Conservation (phyloP, 2,113 vertebrate genomes). For the Grammomys dolichurus region DNA sequence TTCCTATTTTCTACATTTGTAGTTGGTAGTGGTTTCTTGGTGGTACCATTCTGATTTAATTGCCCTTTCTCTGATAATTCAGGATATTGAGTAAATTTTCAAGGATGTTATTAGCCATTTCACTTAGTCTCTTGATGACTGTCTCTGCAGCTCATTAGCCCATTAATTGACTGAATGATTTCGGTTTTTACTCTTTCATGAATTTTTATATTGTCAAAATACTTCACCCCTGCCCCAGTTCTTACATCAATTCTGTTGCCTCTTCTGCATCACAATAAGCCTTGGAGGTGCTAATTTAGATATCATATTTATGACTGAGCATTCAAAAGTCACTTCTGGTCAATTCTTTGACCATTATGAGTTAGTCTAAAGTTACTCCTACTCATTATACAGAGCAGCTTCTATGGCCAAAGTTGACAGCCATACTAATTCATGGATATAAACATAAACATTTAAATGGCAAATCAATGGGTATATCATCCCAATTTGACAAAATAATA, state of each 20-base stretch:
- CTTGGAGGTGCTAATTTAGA: no score
- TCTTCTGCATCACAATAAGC: background rate
- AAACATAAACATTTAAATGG: background rate
- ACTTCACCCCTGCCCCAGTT: background rate
- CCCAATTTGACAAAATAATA: background rate
- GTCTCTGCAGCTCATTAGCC: background rate
- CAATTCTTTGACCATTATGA: background rate
- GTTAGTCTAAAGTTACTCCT: background rate
- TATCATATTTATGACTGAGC: background rate
- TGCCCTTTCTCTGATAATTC: background rate
- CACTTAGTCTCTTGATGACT: background rate
- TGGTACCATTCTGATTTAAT: background rate
- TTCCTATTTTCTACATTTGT: background rate
- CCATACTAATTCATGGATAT: no score
- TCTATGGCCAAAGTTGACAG: background rate
- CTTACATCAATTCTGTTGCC: background rate
- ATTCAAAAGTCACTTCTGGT: background rate
- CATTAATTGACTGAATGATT: background rate
- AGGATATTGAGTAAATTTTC: background rate
- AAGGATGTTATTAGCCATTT: background rate
- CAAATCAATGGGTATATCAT: background rate
- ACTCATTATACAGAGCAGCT: background rate
- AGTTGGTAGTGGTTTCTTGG: background rate
- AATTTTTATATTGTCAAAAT: background rate
- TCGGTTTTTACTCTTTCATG: background rate